Base-by-base conservation (phyloP, 1,140 invertebrate species). In the Bombus waltoni region DNA sequence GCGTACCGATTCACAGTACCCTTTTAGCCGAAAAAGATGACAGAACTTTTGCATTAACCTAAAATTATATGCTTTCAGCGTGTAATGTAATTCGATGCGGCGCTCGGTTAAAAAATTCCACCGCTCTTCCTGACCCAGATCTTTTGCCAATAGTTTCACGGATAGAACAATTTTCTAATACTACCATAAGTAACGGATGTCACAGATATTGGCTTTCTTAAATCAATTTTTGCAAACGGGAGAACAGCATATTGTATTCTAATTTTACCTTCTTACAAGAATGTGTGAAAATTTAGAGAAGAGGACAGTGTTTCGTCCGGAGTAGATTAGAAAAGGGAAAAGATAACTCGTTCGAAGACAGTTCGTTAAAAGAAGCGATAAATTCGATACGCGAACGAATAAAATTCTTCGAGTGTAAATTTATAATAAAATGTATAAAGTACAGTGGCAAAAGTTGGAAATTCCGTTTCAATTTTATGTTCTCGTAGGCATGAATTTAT, bases 31-130 rank as follows among this genome's bases (percentile, higher is more conserved):
- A 66, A 85, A 81, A 72, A 81, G 79, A 81, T 81, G 68, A 85
- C 72, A 53, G 84, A 68, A 74, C 79, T 85, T 74, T 85, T 68
- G 35, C 84, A 85, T 85, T 85, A 85, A 80, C 79, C 44, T 57
- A 81, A 81, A 81, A 85, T 81, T 85, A 81, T 74, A 75, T 38
- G 84, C 84, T 85, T 74, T 81, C 71, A 85, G 38, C 71, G 3
- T 59, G 18, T 81, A 80, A 80, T 79, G 35, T 71, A 62, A 85
- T 85, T 85, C 83, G 66, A 71, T 72, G 68, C 65, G 13, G 15
- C 25, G 28, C n/a, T 72, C 40, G 28, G 66, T 53, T 71, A 80
- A 77, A 42, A 79, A 44, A 79, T 80, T 44, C 1, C 40, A 35
- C 53, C 32, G 44, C 65, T 59, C 35, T 38, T 9, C 25, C 25